phyloP scores from a whole-genome alignment of 2,797 vertebrate genomes.

The Brachymystax lenok region DNA sequence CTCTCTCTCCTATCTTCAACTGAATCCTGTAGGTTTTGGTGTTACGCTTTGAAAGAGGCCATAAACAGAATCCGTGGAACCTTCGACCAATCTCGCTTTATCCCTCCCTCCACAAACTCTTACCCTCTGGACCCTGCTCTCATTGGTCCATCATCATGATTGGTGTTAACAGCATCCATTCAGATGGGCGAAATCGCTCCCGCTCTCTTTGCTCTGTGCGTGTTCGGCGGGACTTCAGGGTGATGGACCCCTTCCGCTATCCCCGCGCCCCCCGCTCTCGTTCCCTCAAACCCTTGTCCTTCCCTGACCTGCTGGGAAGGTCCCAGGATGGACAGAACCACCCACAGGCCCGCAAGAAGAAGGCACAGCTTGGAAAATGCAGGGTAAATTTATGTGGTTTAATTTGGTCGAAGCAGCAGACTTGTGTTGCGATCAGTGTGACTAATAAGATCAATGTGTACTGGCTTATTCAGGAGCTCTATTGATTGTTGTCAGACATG shows the following conservation, averaged over 20 bases:
- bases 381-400: background rate
- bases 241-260: conserved; percentile 88
- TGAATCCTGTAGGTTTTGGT: background rate
- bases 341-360: conserved; percentile 87
- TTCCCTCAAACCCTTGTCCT: conserved; percentile 90
- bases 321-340: conserved; percentile 81
- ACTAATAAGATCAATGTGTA: background rate
- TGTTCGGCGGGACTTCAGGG: conserved; percentile 86
- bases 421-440: background rate
- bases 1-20: background rate
- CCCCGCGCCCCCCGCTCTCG: conserved; percentile 90
- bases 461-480: background rate
- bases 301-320: conserved; percentile 90
- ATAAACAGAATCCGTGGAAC: background rate
- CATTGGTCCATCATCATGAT: conserved; percentile 77
- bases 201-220: conserved; percentile 92
- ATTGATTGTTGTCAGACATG: background rate
- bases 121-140: background rate
- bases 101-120: background rate
- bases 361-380: conserved; percentile 64
- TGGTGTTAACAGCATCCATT: conserved; percentile 93
- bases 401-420: background rate
- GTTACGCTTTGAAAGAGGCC: background rate
- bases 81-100: background rate
- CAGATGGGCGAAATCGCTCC: conserved; percentile 85